These are phyloP conservation scores for Malurus alboscapulatus DNA, from an alignment of 2,113 vertebrate genomes.

Conservation along the genomic window DNA sequence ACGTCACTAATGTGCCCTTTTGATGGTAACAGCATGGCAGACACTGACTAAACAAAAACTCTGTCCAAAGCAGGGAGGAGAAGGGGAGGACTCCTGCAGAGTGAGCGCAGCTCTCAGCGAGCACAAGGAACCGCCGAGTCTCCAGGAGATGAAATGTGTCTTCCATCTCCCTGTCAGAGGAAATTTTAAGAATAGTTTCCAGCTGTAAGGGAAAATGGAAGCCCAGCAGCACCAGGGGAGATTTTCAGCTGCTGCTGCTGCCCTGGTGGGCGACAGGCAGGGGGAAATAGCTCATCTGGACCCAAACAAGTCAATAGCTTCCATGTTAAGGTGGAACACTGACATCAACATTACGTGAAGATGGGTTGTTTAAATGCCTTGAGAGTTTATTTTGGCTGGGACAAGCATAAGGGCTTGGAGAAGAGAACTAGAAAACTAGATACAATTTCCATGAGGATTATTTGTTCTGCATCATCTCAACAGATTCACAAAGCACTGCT, in stretches of 20 bases:
- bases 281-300: neutral
- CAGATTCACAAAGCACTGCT: neutral
- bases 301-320: neutral
- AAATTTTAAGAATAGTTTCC: neutral
- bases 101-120: fast-evolving
- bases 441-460: neutral
- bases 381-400: slow-evolving; percentile 1
- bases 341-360: neutral
- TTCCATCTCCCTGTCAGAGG: neutral
- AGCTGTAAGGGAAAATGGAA: neutral
- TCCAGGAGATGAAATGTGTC: fast-evolving
- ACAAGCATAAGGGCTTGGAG: neutral
- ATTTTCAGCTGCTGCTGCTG: neutral
- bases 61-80: neutral
- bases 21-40: neutral
- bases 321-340: neutral
- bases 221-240: neutral
- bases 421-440: neutral
- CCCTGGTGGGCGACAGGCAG: neutral
- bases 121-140: neutral
- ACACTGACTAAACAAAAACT: neutral
- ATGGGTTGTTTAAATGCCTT: neutral
- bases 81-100: neutral
- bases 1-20: neutral
- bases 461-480: neutral